These are phyloP conservation scores for Lysandra coridon DNA, from an alignment of 2,888 invertebrate genomes.

Conservation along the genomic window DNA sequence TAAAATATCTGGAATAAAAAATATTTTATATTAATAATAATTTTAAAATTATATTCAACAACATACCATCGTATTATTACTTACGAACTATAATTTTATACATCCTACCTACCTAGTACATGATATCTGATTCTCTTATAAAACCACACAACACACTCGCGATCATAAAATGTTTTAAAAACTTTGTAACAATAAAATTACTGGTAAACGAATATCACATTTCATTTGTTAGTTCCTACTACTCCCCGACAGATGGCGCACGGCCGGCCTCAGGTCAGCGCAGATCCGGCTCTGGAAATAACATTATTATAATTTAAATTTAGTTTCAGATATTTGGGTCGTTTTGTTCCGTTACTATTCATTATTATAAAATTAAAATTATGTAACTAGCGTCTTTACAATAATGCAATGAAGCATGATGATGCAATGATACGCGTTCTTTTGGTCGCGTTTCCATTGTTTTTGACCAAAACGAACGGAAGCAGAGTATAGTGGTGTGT, in stretches of 20 bases:
- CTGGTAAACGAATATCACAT: conserved; percentile 34
- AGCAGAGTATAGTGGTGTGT: background rate
- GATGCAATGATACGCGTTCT: too few relatives aligned
- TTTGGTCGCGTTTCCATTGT: too few relatives aligned
- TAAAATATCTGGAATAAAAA: too few relatives aligned
- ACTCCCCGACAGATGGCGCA: background rate
- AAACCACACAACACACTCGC: conserved; percentile 7
- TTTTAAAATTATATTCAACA: background rate
- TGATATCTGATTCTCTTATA: conserved; percentile 19
- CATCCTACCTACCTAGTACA: conserved; percentile 6
- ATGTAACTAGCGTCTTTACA: too few relatives aligned
- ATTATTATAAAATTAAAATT: too few relatives aligned
- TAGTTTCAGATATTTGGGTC: too few relatives aligned
- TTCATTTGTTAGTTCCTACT: conserved; percentile 27
- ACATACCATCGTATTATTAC: background rate
- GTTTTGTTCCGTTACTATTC: too few relatives aligned
- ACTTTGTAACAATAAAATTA: conserved; percentile 15
- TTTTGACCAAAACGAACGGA: too few relatives aligned
- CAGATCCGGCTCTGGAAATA: conserved; percentile 26
- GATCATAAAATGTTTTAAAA: background rate
- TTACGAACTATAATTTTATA: conserved; percentile 20
- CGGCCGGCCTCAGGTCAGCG: background rate
- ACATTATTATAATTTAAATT: background rate
- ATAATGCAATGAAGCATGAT: too few relatives aligned
- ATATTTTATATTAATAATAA: background rate